phyloP scores from a whole-genome alignment of 2,797 vertebrate species.

The Rachycentron canadum region DNA sequence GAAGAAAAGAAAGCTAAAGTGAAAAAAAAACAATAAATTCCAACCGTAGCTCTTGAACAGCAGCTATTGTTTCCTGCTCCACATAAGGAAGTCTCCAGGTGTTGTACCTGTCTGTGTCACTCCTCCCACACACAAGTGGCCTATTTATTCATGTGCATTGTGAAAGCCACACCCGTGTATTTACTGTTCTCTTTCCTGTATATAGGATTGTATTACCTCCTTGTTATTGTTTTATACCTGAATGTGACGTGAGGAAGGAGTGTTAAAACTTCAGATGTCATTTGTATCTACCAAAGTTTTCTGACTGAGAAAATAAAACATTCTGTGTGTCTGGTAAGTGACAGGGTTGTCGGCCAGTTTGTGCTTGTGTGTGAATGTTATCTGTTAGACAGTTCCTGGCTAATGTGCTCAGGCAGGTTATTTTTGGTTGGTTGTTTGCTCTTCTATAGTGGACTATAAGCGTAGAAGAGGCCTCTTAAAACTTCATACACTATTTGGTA shows the following conservation, averaged over 20 bases:
- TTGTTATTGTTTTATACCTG: conserved; percentile 11
- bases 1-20: background rate
- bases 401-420: conserved; percentile 61
- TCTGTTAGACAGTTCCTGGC: conserved; percentile 54
- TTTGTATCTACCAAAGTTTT: background rate
- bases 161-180: conserved; percentile 65
- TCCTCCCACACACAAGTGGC: conserved; percentile 38
- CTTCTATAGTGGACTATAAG: conserved; percentile 4
- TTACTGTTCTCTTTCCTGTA: background rate
- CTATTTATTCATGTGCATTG: background rate
- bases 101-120: conserved; percentile 42
- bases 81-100: conserved; percentile 53
- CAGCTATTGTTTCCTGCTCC: conserved; percentile 26
- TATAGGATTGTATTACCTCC: background rate
- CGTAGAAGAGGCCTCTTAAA: background rate
- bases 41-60: conserved; percentile 17
- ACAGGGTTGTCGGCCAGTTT: background rate
- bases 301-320: background rate
- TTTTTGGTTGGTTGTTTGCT: conserved; percentile 58
- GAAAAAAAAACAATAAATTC: background rate
- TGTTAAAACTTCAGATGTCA: background rate
- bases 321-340: background rate
- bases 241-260: background rate
- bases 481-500: background rate
- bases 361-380: conserved; percentile 44